Base-by-base conservation (phyloP, 2,888 invertebrate genomes). In the Pediacus dermestoides region DNA sequence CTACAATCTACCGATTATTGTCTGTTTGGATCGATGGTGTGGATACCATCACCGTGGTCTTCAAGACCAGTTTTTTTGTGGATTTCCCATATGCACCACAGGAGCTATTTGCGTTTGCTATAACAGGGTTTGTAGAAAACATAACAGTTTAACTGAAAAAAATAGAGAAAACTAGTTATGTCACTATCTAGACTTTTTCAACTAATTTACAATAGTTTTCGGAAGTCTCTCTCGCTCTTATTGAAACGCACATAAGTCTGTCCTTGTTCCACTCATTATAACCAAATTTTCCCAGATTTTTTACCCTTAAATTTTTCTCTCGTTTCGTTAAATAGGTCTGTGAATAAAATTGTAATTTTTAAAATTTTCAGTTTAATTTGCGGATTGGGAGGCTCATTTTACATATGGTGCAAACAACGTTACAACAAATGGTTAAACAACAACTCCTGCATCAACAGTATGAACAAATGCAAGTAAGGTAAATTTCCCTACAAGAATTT, bases 21-120 rank as follows among this genome's bases (percentile, higher is more conserved):
- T 88, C 91, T 0, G 92, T 95, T 16, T 94, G 93, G 93, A 89
- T 92, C 50, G 85, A 90, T 53, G 84, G 89, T 46, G 84, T 81
- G 75, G 92, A 92, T 48, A 95, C 94, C 0, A 85, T 96, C 28
- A 88, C 91, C 41, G 93, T 94, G 0, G 80, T 96, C 60, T 97
- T 94, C 71, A 80, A 82, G 10, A 95, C 96, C 2, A 85, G 82
- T 67, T 82, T 94, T 58, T 85, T 89, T 3, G 86, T 88, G 66
- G 93, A 94, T 61, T 91, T 92, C 66, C 94, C 96, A 2, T 97
- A 93, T 71, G 94, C 94, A 72, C 90, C 94, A 1, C 85, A 91
- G 66, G 96, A 97, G 72, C 75, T 97, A 7, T 81, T 95, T 18
- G 88, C 90, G 0, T 97, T 93, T 67, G 88, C 89, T 0, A 66